Evolutionary conservation across 1,140 invertebrate species (phyloP).

Genomic region (Trichonephila inaurata): DNA sequence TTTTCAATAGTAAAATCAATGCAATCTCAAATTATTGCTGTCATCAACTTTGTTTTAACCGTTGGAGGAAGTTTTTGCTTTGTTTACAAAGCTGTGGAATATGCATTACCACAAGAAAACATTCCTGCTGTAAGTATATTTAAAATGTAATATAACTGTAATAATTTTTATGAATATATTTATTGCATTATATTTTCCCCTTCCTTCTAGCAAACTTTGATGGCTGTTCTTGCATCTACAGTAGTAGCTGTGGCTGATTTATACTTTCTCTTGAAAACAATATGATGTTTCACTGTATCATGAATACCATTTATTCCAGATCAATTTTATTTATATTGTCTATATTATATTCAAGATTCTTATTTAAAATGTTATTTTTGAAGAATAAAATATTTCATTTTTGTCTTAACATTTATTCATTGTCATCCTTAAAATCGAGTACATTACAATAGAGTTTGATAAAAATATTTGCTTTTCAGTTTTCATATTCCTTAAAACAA

Average conservation of each 20-base stretch:
- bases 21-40: slow-evolving; percentile 70
- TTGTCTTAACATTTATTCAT: too few relatives aligned
- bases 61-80: slow-evolving; percentile 77
- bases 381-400: too few relatives aligned
- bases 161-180: neutral
- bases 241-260: slow-evolving; percentile 77
- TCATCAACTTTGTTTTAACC: slow-evolving; percentile 76
- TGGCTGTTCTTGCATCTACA: slow-evolving; percentile 74
- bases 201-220: slow-evolving; percentile 64
- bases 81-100: slow-evolving; percentile 77
- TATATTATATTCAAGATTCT: too few relatives aligned
- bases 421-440: too few relatives aligned
- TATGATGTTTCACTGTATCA: slow-evolving; percentile 21
- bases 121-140: slow-evolving; percentile 66
- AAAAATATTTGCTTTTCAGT: too few relatives aligned
- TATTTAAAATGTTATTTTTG: too few relatives aligned
- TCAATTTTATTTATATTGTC: too few relatives aligned
- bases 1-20: slow-evolving; percentile 48
- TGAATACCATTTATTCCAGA: neutral
- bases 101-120: slow-evolving; percentile 75
- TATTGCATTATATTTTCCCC: neutral
- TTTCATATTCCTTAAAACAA: too few relatives aligned
- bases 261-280: slow-evolving; percentile 75
- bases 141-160: neutral
- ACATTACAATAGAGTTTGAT: too few relatives aligned